Percentiles rank a stretch among this genome's conserved stretches.
Evolutionary conservation across 2,797 vertebrate genomes (phyloP).

Genomic region (Danio tinwini): DNA sequence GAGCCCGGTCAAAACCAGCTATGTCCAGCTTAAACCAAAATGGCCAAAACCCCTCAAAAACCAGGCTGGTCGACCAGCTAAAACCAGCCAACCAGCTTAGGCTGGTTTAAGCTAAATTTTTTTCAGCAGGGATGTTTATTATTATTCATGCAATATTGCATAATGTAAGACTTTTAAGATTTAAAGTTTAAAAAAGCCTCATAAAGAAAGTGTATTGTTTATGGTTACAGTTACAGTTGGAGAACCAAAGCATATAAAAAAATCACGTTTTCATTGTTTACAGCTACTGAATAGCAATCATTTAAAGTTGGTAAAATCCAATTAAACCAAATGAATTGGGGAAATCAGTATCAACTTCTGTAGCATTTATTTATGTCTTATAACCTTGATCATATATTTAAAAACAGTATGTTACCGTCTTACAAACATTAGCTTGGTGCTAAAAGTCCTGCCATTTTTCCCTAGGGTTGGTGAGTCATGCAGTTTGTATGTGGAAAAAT

Average conservation of each 20-base stretch:
- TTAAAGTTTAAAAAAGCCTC: background rate
- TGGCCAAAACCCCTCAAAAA: too few species aligned
- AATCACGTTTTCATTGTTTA: background rate
- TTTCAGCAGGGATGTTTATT: too few species aligned
- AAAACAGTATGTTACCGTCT: background rate
- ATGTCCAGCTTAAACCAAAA: too few species aligned
- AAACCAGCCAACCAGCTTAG: too few species aligned
- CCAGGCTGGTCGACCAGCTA: too few species aligned
- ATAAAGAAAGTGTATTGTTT: background rate
- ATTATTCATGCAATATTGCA: background rate
- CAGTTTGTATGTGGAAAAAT: slow-evolving; percentile 6
- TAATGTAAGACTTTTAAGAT: background rate
- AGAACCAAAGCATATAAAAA: too few species aligned
- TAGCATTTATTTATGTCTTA: background rate
- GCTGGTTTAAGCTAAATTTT: too few species aligned
- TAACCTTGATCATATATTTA: background rate
- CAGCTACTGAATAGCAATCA: background rate
- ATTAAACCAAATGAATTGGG: background rate
- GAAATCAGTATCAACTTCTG: background rate
- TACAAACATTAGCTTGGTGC: background rate
- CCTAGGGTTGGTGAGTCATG: slow-evolving; percentile 23
- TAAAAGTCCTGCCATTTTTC: background rate
- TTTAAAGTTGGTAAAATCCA: background rate
- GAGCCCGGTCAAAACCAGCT: too few species aligned
- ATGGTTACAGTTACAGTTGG: too few species aligned